These are phyloP conservation scores for Catocala fraxini DNA, from an alignment of 2,888 invertebrate species.

Conservation along the genomic window DNA sequence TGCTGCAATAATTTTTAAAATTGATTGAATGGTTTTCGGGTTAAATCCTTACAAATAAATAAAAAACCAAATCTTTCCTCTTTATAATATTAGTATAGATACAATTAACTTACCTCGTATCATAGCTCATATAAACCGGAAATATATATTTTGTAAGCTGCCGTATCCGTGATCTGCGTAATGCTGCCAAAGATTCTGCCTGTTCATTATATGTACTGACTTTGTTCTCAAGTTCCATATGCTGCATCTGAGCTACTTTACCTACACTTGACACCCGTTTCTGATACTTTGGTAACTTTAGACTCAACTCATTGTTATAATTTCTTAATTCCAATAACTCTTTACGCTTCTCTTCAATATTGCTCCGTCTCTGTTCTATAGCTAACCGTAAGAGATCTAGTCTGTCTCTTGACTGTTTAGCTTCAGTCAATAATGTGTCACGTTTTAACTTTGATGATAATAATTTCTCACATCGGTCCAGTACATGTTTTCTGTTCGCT, in stretches of 20 bases:
- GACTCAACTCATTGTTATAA: conserved; percentile 72
- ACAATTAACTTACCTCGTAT: conserved; percentile 67
- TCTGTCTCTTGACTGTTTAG: conserved; percentile 77
- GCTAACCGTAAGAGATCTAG: conserved; percentile 77
- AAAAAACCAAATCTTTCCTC: no score
- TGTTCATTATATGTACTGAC: conserved; percentile 68
- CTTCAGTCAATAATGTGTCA: conserved; percentile 75
- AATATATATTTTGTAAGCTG: conserved; percentile 82
- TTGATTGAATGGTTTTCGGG: no score
- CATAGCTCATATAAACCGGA: conserved; percentile 83
- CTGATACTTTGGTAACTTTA: conserved; percentile 78
- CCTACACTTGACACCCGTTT: conserved; percentile 76
- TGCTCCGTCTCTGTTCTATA: conserved; percentile 75
- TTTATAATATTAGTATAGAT: no score
- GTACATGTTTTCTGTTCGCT: conserved; percentile 85
- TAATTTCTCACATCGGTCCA: conserved; percentile 85
- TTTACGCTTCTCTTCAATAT: conserved; percentile 70
- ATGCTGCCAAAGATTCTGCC: conserved; percentile 67
- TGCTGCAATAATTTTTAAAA: no score
- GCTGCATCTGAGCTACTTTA: conserved; percentile 70
- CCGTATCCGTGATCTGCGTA: conserved; percentile 76
- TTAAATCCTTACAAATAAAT: no score
- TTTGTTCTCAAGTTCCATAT: conserved; percentile 70
- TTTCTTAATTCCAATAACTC: conserved; percentile 63
- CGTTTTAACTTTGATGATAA: conserved; percentile 73